A percentile compares a stretch with the other conserved stretches of the same genome.
Conservation (phyloP, 2,797 vertebrate genomes). For the Amblyopsis hoosieri region DNA sequence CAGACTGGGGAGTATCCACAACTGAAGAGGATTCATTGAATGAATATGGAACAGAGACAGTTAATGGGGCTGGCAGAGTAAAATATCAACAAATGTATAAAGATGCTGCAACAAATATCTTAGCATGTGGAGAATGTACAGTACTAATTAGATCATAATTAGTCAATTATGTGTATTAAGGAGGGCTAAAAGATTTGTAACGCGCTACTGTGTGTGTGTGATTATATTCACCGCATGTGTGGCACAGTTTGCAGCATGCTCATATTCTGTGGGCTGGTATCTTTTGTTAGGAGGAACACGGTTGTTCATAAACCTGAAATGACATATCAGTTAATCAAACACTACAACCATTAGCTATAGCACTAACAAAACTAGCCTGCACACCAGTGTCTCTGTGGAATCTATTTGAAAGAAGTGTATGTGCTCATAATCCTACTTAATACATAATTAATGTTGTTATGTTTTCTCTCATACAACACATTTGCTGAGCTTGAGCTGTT, state of each 20-base stretch:
- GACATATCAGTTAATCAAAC: neutral
- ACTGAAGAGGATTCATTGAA: slow-evolving; percentile 55
- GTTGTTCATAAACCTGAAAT: slow-evolving; percentile 93
- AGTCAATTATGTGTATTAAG: no score
- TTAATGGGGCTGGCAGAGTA: no score
- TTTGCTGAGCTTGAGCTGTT: no score
- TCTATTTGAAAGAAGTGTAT: no score
- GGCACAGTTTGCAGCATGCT: slow-evolving; percentile 94
- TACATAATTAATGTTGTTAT: no score
- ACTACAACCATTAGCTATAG: no score
- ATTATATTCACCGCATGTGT: slow-evolving; percentile 88
- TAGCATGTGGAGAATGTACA: neutral
- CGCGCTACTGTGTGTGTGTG: slow-evolving; percentile 3
- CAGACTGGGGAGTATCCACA: slow-evolving; percentile 95
- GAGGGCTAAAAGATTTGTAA: neutral
- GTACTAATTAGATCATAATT: no score
- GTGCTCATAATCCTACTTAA: no score
- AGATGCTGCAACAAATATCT: neutral
- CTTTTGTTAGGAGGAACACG: slow-evolving; percentile 90
- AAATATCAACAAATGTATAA: neutral
- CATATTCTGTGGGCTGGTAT: slow-evolving; percentile 95
- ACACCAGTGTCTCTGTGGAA: no score
- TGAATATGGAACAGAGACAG: slow-evolving; percentile 17
- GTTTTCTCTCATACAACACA: no score
- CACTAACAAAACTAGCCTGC: no score